Conservation (phyloP, 2,888 invertebrate genomes). For the Lampropteryx suffumata region DNA sequence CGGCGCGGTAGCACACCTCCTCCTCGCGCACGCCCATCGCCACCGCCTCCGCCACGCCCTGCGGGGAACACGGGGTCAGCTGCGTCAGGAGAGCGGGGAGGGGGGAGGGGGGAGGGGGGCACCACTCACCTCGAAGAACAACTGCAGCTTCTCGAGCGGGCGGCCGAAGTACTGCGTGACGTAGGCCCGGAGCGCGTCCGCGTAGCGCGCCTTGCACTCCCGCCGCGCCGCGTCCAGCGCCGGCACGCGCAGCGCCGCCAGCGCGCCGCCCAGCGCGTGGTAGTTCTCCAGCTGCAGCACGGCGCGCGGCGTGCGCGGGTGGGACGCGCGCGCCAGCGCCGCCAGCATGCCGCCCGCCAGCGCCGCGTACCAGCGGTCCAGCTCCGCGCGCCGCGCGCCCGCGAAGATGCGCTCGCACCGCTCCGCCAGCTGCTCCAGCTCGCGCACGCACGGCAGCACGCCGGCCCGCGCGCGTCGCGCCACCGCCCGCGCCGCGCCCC, state of each 20-base stretch:
- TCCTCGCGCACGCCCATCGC: constrained; percentile 97
- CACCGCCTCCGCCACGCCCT: constrained; percentile 95
- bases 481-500: constrained; percentile 87
- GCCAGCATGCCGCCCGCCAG: constrained; percentile 88
- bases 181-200: constrained; percentile 94
- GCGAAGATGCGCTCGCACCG: constrained; percentile 94
- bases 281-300: constrained; percentile 87
- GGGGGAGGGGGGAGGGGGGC: not conserved
- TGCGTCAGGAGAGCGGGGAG: no score
- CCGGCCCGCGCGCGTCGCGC: constrained; percentile 90
- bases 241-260: constrained; percentile 94
- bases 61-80: no score
- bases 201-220: constrained; percentile 95
- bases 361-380: constrained; percentile 92
- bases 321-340: constrained; percentile 91
- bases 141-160: constrained; percentile 83
- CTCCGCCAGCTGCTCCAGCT: constrained; percentile 94
- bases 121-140: constrained; percentile 90
- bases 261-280: constrained; percentile 93
- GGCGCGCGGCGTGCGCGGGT: constrained; percentile 93
- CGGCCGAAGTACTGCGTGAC: constrained; percentile 97
- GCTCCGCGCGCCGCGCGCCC: constrained; percentile 84
- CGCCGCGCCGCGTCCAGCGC: constrained; percentile 94
- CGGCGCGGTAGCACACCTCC: constrained; percentile 98
- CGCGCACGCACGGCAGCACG: constrained; percentile 93